These are phyloP conservation scores for Coreoperca whiteheadi DNA, from an alignment of 2,113 vertebrate species.

Conservation along the genomic window DNA sequence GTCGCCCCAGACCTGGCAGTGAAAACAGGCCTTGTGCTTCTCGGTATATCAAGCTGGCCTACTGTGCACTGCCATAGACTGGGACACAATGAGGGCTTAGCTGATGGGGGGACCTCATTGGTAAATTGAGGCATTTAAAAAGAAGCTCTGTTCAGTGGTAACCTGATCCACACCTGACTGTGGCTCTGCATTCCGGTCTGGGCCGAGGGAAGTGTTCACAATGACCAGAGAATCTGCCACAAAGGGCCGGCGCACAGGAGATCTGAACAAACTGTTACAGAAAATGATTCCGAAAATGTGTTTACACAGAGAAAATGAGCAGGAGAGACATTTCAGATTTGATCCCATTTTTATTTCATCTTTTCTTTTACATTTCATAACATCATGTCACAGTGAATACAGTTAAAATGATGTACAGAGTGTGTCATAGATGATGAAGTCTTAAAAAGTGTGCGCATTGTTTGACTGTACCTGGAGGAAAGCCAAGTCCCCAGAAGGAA, in stretches of 20 bases:
- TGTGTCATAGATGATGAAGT: constrained; percentile 15
- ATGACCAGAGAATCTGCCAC: constrained; percentile 66
- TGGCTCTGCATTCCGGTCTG: constrained; percentile 80
- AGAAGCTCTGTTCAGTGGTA: constrained; percentile 86
- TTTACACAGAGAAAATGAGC: constrained; percentile 27
- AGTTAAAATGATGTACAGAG: constrained; percentile 18
- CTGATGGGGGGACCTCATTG: constrained; percentile 77
- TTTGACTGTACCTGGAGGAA: constrained; percentile 52
- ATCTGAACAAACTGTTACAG: not conserved
- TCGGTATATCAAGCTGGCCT: constrained; percentile 49
- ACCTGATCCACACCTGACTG: constrained; percentile 83
- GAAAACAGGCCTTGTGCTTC: constrained; percentile 59
- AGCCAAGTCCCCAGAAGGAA: constrained; percentile 54
- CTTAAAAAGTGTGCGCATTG: constrained; percentile 40
- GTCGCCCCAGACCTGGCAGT: constrained; percentile 25
- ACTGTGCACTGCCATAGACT: constrained; percentile 57
- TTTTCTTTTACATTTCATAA: constrained; percentile 35
- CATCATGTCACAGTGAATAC: constrained; percentile 12
- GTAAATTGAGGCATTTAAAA: constrained; percentile 84
- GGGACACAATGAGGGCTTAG: constrained; percentile 81
- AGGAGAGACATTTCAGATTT: constrained; percentile 25
- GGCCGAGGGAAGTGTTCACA: constrained; percentile 73
- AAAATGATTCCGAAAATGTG: not conserved
- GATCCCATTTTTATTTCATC: constrained; percentile 60
- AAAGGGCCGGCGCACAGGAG: constrained; percentile 27